These are phyloP conservation scores for Eueides isabella DNA, from an alignment of 1,140 invertebrate genomes.

Conservation along the genomic window DNA sequence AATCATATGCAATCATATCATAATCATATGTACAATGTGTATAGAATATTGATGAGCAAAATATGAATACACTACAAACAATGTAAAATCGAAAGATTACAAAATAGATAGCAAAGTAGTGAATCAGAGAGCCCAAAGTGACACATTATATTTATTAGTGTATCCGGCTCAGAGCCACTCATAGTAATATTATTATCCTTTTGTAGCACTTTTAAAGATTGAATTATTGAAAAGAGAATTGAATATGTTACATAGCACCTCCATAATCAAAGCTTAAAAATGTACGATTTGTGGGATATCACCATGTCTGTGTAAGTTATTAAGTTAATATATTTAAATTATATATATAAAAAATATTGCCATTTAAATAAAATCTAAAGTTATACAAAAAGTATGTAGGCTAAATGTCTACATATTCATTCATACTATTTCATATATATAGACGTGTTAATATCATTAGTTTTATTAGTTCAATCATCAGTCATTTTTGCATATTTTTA, in stretches of 20 bases:
- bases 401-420: too few relatives aligned
- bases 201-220: slow-evolving; percentile 5
- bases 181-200: slow-evolving; percentile 4
- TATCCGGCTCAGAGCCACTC: slow-evolving; percentile 1
- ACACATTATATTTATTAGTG: slow-evolving; percentile 10
- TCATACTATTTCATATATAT: too few relatives aligned
- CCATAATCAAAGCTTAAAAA: neutral
- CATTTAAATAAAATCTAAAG: too few relatives aligned
- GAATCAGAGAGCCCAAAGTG: neutral
- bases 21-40: too few relatives aligned
- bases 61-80: neutral
- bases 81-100: slow-evolving; percentile 9
- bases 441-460: too few relatives aligned
- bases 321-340: too few relatives aligned
- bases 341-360: too few relatives aligned
- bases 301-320: too few relatives aligned
- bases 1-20: too few relatives aligned
- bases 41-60: neutral
- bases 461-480: too few relatives aligned
- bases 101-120: neutral
- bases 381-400: too few relatives aligned
- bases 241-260: neutral
- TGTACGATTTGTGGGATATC: neutral
- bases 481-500: too few relatives aligned
- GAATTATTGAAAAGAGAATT: neutral